Evolutionary conservation across 2,113 vertebrate species (phyloP).

Genomic region (Calonectris borealis): DNA sequence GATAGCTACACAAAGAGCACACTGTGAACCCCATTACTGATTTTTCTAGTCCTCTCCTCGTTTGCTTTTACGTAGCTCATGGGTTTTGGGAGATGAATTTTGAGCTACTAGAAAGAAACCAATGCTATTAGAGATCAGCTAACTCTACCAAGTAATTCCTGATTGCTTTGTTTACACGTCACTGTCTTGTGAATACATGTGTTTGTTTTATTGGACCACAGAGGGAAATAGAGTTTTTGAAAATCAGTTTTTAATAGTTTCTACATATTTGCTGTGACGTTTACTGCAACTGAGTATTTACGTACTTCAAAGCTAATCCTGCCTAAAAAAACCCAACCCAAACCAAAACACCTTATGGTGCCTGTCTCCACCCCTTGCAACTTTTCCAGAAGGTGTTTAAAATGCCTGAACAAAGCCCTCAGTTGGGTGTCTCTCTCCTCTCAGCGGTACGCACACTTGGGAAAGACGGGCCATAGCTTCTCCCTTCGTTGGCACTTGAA

Average conservation of each 20-base stretch:
- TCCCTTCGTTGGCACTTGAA: neutral
- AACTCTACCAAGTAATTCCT: neutral
- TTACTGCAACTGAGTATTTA: neutral
- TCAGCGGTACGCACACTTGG: accelerated
- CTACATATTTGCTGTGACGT: neutral
- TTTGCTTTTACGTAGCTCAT: neutral
- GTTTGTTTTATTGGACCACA: neutral
- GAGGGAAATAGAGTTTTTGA: neutral
- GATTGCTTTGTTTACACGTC: neutral
- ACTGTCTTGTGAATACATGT: neutral
- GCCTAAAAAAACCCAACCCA: neutral
- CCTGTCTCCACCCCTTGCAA: too few species aligned
- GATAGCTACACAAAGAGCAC: neutral
- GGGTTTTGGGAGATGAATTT: neutral
- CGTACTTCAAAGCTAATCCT: neutral
- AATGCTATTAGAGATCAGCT: neutral
- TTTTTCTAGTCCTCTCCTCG: neutral
- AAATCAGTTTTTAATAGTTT: neutral
- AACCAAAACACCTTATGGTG: neutral
- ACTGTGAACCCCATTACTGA: neutral
- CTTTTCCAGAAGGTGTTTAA: neutral
- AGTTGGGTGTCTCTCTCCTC: too few species aligned
- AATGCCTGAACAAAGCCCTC: neutral
- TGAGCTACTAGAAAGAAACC: neutral
- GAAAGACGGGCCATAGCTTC: neutral